Percentiles rank a stretch among this genome's conserved stretches.
These are phyloP conservation scores for Calcarius lapponicus DNA, from an alignment of 2,797 vertebrate genomes.

Conservation along the genomic window DNA sequence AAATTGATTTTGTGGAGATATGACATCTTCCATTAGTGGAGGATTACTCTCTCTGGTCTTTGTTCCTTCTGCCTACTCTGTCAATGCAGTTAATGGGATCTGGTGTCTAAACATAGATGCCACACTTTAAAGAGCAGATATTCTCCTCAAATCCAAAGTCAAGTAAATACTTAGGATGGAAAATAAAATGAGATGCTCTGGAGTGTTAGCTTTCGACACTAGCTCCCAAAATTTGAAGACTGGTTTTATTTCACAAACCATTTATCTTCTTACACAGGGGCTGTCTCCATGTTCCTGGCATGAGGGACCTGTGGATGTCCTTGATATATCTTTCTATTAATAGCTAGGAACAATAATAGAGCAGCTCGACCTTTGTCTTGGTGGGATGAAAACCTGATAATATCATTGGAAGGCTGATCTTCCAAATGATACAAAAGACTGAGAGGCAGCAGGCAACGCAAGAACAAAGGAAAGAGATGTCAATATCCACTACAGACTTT, in stretches of 20 bases:
- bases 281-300: background rate
- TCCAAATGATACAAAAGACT: background rate
- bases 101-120: background rate
- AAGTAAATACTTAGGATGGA: background rate
- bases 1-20: slow-evolving; percentile 5
- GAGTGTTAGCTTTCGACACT: background rate
- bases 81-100: background rate
- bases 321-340: background rate
- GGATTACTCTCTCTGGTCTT: background rate
- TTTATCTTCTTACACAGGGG: background rate
- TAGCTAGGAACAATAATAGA: background rate
- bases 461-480: background rate
- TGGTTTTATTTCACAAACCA: background rate
- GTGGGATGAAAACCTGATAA: background rate
- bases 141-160: background rate
- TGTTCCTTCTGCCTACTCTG: background rate
- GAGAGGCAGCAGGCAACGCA: background rate
- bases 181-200: background rate
- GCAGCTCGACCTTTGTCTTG: background rate
- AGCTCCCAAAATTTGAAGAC: background rate
- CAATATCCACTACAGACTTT: background rate
- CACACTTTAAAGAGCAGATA: background rate
- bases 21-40: background rate
- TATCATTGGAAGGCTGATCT: background rate
- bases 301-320: background rate